These are phyloP conservation scores for Drosophila chauvacae DNA, from an alignment of 1,140 invertebrate species.

Conservation along the genomic window DNA sequence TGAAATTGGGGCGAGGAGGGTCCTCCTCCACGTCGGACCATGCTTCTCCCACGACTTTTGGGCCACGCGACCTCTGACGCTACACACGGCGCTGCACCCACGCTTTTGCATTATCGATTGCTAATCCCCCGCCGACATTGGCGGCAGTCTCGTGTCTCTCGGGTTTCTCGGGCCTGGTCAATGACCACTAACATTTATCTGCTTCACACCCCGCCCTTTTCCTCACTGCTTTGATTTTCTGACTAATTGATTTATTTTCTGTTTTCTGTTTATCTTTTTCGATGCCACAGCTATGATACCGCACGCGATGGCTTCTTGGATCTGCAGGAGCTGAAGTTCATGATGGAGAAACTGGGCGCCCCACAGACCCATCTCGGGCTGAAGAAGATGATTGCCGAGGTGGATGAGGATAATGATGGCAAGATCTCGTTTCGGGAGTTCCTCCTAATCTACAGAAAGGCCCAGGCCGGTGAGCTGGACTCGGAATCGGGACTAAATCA, in stretches of 20 bases:
- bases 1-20: constrained; percentile 49
- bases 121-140: constrained; percentile 37
- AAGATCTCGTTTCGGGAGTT: constrained; percentile 97
- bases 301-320: constrained; percentile 95
- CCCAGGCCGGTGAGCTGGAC: constrained; percentile 92
- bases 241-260: constrained; percentile 40
- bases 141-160: constrained; percentile 35
- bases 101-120: constrained; percentile 66
- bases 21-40: background rate
- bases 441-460: constrained; percentile 94
- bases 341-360: constrained; percentile 98
- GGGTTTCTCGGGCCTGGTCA: constrained; percentile 21
- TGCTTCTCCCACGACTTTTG: constrained; percentile 7
- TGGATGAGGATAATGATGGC: constrained; percentile 95
- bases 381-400: constrained; percentile 97
- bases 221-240: background rate
- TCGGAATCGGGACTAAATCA: constrained; percentile 93
- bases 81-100: constrained; percentile 30
- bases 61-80: constrained; percentile 59
- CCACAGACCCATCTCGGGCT: constrained; percentile 97
- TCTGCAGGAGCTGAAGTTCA: constrained; percentile 94
- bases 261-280: constrained; percentile 16
- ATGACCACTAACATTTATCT: constrained; percentile 38
- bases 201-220: background rate
- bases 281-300: constrained; percentile 92